Evolutionary conservation across 2,888 invertebrate genomes (phyloP).

Genomic region (Noctua pronuba): DNA sequence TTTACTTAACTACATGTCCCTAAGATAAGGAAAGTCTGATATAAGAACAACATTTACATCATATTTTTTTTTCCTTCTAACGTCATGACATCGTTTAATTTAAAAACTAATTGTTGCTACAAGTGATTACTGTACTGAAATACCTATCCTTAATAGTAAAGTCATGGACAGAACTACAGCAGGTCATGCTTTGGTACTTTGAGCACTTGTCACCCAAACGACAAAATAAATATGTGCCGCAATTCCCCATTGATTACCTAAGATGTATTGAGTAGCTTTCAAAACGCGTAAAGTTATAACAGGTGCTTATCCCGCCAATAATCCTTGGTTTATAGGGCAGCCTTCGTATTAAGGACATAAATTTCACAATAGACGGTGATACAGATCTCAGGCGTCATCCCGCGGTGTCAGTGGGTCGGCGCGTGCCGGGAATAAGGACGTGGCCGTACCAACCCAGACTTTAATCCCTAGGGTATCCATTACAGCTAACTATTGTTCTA

Average conservation of each 20-base stretch:
- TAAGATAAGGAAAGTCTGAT: not conserved
- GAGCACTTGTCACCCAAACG: not conserved
- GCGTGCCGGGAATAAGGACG: conserved; percentile 76
- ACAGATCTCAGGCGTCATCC: conserved; percentile 59
- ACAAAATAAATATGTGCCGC: not conserved
- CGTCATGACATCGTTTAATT: not conserved
- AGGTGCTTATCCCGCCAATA: conserved; percentile 34
- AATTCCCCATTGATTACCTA: conserved; percentile 9
- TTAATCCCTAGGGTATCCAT: conserved; percentile 43
- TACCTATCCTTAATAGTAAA: not conserved
- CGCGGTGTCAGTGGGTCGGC: conserved; percentile 78
- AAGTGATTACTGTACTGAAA: not conserved
- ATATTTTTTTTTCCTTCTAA: not conserved
- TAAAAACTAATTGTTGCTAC: not conserved
- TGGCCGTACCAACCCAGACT: conserved; percentile 6
- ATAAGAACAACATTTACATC: not conserved
- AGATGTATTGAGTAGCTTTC: conserved; percentile 37
- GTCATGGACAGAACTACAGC: not conserved
- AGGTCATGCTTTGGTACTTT: not conserved
- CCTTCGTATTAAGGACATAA: conserved; percentile 42
- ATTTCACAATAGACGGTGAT: conserved; percentile 48
- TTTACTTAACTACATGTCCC: not conserved
- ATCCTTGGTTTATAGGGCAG: conserved; percentile 29
- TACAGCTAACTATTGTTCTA: conserved; percentile 50
- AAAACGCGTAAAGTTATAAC: conserved; percentile 23